These are phyloP conservation scores for Diplolepis rosae DNA, from an alignment of 2,888 invertebrate genomes.

Conservation along the genomic window DNA sequence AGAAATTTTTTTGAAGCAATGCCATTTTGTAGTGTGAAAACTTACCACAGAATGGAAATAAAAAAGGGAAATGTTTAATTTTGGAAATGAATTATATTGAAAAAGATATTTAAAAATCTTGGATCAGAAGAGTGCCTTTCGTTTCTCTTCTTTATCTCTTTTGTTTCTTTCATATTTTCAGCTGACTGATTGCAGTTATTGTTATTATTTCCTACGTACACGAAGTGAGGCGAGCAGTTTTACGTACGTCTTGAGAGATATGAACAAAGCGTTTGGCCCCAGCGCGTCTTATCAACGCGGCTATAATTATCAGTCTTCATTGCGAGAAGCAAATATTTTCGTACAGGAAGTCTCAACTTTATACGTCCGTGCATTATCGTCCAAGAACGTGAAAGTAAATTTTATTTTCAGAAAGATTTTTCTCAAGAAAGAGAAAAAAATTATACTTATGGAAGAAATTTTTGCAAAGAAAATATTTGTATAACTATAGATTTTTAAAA, in stretches of 20 bases:
- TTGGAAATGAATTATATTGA: no score
- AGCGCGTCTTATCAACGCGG: slow-evolving; percentile 2
- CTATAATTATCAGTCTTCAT: slow-evolving; percentile 13
- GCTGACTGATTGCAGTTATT: background rate
- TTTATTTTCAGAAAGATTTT: no score
- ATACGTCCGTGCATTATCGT: background rate
- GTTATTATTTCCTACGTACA: slow-evolving; percentile 6
- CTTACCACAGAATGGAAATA: no score
- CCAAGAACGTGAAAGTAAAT: background rate
- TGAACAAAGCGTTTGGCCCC: slow-evolving; percentile 10
- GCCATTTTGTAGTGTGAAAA: no score
- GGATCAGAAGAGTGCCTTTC: background rate
- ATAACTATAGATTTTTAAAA: no score
- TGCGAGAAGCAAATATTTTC: slow-evolving; percentile 18
- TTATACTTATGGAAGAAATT: no score
- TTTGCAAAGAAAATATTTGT: no score
- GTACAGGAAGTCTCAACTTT: background rate
- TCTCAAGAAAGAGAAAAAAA: no score
- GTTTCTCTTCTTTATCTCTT: slow-evolving; percentile 5
- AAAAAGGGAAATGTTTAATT: no score
- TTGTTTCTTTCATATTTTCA: slow-evolving; percentile 12
- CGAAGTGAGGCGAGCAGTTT: slow-evolving; percentile 1
- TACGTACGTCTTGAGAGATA: slow-evolving; percentile 12
- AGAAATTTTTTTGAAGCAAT: no score
- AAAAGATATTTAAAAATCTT: background rate